Evolutionary conservation across 2,113 vertebrate genomes (phyloP).

Genomic region (Rattus norvegicus): DNA sequence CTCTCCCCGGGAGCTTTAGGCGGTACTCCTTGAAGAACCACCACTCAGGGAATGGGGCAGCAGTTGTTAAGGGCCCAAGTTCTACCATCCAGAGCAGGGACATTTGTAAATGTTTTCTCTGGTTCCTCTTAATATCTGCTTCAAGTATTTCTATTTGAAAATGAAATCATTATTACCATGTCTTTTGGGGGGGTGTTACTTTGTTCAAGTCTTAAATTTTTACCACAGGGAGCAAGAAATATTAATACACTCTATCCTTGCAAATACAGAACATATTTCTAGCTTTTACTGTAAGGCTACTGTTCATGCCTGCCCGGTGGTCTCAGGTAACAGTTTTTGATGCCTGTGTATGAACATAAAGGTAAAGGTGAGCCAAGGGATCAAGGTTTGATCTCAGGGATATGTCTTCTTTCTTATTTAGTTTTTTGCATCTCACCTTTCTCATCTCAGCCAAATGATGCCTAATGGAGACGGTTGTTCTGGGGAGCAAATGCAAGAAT

Average conservation of each 20-base stretch:
- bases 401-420: neutral
- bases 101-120: neutral
- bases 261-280: neutral
- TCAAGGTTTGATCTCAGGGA: neutral
- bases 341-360: neutral
- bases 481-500: neutral
- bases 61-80: neutral
- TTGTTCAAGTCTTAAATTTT: slow-evolving; percentile 15
- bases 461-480: neutral
- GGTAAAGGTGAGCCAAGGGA: neutral
- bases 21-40: neutral
- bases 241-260: neutral
- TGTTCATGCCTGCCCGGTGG: neutral
- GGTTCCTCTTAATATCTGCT: neutral
- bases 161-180: neutral
- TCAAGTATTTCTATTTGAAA: slow-evolving; percentile 38
- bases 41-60: neutral
- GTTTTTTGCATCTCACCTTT: neutral
- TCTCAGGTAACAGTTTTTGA: slow-evolving; percentile 33
- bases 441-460: neutral
- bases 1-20: neutral
- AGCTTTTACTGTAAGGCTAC: neutral
- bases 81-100: neutral
- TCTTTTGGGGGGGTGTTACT: slow-evolving; percentile 2
- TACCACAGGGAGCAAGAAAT: neutral